Evolutionary conservation across 2,888 invertebrate species (phyloP).

Genomic region (Alloscopus bannaensis): DNA sequence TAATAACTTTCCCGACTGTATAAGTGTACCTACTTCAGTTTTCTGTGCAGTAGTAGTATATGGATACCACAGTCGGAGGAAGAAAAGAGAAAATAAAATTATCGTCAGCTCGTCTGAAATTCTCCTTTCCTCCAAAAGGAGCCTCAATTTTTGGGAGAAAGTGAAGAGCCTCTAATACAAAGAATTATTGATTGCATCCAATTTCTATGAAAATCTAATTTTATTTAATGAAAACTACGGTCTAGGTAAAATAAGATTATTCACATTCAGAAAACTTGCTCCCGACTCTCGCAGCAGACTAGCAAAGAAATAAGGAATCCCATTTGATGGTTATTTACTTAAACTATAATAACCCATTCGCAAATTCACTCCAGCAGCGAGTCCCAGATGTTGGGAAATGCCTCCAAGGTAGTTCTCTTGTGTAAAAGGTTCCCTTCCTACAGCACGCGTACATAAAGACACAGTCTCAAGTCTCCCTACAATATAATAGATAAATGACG

Average conservation of each 20-base stretch:
- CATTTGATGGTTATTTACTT: not conserved
- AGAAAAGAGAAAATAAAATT: constrained; percentile 39
- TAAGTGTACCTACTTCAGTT: too few species aligned
- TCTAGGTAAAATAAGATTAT: constrained; percentile 37
- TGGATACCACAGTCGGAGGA: too few species aligned
- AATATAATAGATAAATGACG: too few species aligned
- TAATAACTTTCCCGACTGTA: constrained; percentile 25
- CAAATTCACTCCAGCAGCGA: not conserved
- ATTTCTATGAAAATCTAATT: constrained; percentile 42
- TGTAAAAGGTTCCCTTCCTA: not conserved
- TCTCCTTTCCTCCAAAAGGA: constrained; percentile 24
- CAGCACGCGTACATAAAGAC: too few species aligned
- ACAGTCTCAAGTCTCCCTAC: too few species aligned
- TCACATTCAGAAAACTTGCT: constrained; percentile 21
- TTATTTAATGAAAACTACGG: constrained; percentile 38
- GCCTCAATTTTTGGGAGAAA: not conserved
- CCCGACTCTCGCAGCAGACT: not conserved
- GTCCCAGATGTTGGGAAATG: constrained; percentile 23
- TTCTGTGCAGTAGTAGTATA: too few species aligned
- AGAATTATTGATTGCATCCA: constrained; percentile 26
- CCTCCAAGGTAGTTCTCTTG: not conserved
- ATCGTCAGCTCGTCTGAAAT: constrained; percentile 37
- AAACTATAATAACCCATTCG: constrained; percentile 1
- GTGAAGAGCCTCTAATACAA: constrained; percentile 14
- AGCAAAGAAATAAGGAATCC: constrained; percentile 17